Base-by-base conservation (phyloP, 2,797 vertebrate species). In the Rhodeus uyekii region DNA sequence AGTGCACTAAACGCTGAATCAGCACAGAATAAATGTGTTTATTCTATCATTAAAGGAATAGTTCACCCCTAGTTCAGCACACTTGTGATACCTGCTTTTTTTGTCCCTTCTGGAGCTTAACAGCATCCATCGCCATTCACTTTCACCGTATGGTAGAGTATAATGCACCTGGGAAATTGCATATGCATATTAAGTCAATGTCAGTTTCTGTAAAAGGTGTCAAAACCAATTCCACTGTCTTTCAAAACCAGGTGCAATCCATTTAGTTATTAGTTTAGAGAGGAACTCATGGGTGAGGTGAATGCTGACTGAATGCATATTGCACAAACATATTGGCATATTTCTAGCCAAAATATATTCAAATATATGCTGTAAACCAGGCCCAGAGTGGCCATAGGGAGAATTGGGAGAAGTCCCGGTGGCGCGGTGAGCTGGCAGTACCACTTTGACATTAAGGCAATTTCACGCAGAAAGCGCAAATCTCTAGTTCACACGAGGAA, bases 21-120 rank as follows among this genome's bases (percentile, higher is more conserved):
- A 79, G 77, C 77, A 42, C 64, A 53, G 64, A 55, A 58, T 68
- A 79, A 68, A 68, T 27, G 29, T 39, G 8, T 67, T 53, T 16
- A 16, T 32, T 68, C 64, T 78, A 38, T 78, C 48, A 42, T 55
- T 67, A 27, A 24, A 34, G 71, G 50, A 74, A 38, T 38, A 74
- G 50, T 74, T 74, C 50, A 27, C 71, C n/a, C 32, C 38, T 27
- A 74, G 71, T 74, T 74, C 34, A 55, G 13, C 48, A 55, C 71
- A 74, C 22, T 38, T 74, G 34, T 34, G 48, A 55, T 74, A 24
- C 53, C 32, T 74, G n/a, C 48, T 38, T 38, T 36, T 32, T 55
- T 73, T 34, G 34, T 55, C 50, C 36, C 50, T 50, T 48, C 10
- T 34, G 27, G 68, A 72, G 44, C 44, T 39, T 74, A 34, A 55